Evolutionary conservation across 2,113 vertebrate species (phyloP).

Genomic region (Platanista minor): DNA sequence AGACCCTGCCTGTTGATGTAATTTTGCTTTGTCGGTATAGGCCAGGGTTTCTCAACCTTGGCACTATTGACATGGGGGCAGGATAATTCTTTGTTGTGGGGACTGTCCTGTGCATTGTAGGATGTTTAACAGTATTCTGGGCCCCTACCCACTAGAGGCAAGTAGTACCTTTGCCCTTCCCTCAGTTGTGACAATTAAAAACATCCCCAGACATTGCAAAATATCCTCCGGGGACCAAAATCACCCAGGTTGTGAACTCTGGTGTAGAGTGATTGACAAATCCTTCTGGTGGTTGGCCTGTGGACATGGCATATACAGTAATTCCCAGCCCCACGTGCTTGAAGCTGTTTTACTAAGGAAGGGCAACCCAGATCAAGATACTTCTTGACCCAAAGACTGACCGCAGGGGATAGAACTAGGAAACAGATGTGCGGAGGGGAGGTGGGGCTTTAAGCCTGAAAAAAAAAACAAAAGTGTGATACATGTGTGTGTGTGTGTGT

Average conservation of each 20-base stretch:
- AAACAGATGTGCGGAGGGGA: background rate
- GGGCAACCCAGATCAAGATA: background rate
- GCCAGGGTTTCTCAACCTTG: background rate
- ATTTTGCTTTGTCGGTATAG: background rate
- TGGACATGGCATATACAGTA: background rate
- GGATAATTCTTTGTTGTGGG: background rate
- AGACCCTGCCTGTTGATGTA: background rate
- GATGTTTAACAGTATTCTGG: background rate
- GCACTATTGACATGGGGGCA: background rate
- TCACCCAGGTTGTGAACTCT: background rate
- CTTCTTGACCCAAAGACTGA: background rate
- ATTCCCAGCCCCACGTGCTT: background rate
- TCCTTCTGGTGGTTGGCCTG: background rate
- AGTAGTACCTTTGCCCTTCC: background rate
- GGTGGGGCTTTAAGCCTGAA: background rate
- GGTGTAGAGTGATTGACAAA: background rate
- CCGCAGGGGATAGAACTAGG: background rate
- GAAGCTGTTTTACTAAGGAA: conserved; percentile 18
- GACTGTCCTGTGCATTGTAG: background rate
- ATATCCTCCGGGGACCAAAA: background rate
- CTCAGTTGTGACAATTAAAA: background rate
- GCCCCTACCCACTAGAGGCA: background rate
- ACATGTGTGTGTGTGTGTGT: background rate
- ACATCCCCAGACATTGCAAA: background rate
- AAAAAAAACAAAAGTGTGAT: background rate